phyloP scores from a whole-genome alignment of 2,888 invertebrate genomes.

The Camptogramma bilineatum region DNA sequence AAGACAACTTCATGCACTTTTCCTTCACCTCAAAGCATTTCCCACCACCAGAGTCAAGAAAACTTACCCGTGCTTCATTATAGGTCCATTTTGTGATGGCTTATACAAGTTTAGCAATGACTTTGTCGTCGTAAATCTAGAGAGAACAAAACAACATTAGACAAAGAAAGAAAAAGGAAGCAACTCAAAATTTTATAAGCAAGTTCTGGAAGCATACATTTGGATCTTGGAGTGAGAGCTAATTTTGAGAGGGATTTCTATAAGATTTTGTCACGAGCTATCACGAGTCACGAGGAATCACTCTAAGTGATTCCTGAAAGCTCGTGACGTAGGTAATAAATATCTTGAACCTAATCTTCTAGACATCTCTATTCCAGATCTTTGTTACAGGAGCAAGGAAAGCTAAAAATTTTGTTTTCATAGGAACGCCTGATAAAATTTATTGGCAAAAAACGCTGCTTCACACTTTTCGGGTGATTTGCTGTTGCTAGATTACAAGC shows the following conservation, averaged over 20 bases:
- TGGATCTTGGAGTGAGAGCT: constrained; percentile 25
- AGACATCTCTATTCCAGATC: no score
- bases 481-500: no score
- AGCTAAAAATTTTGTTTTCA: neutral
- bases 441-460: neutral
- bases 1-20: neutral
- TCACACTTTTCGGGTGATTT: neutral
- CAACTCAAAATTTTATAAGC: constrained; percentile 31
- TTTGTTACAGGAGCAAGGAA: no score
- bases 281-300: no score
- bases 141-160: constrained; percentile 62
- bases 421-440: constrained; percentile 6
- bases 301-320: no score
- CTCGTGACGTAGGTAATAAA: no score
- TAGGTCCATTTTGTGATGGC: constrained; percentile 86
- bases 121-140: constrained; percentile 90
- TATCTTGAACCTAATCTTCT: no score
- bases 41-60: constrained; percentile 44
- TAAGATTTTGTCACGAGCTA: no score
- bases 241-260: neutral
- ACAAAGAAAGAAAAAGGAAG: constrained; percentile 51
- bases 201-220: constrained; percentile 18
- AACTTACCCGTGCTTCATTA: constrained; percentile 90
- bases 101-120: constrained; percentile 90
- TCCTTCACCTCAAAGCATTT: constrained; percentile 5